Conservation (phyloP, 2,113 vertebrate species). For the Sphyrna mokarran region DNA sequence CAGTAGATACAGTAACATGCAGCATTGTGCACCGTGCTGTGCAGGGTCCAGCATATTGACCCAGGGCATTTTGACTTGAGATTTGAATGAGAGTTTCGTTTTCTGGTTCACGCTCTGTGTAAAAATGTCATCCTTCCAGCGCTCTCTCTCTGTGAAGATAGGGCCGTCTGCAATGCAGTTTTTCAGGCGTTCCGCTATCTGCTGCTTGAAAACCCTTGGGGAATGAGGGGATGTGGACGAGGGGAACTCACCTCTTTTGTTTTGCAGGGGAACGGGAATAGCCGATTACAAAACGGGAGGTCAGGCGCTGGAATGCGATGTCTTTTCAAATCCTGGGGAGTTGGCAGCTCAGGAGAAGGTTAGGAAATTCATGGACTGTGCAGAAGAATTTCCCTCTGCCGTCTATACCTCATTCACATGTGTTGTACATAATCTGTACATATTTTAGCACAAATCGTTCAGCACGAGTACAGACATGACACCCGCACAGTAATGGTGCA, state of each 20-base stretch:
- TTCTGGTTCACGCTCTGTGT: neutral
- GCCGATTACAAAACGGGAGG: neutral
- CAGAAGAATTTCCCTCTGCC: neutral
- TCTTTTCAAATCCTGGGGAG: neutral
- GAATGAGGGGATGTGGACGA: neutral
- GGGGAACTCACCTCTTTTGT: neutral
- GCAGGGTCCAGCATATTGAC: neutral
- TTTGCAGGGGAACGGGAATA: neutral
- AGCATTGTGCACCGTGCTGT: too few species aligned
- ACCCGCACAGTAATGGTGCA: neutral
- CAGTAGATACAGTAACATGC: neutral
- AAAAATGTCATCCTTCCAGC: neutral
- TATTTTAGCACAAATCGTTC: neutral
- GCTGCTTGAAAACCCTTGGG: slow-evolving; percentile 6
- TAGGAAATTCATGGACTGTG: neutral
- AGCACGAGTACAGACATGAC: neutral
- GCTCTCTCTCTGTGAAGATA: neutral
- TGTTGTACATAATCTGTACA: neutral
- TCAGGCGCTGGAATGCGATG: neutral
- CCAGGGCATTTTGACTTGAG: neutral
- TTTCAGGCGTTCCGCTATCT: neutral
- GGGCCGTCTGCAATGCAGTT: slow-evolving; percentile 19
- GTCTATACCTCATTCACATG: too few species aligned
- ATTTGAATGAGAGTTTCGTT: neutral
- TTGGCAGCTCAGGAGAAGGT: neutral